A percentile compares a stretch with the other conserved stretches of the same genome.
Evolutionary conservation across 2,113 vertebrate species (phyloP).

Genomic region (Aramus guarauna): DNA sequence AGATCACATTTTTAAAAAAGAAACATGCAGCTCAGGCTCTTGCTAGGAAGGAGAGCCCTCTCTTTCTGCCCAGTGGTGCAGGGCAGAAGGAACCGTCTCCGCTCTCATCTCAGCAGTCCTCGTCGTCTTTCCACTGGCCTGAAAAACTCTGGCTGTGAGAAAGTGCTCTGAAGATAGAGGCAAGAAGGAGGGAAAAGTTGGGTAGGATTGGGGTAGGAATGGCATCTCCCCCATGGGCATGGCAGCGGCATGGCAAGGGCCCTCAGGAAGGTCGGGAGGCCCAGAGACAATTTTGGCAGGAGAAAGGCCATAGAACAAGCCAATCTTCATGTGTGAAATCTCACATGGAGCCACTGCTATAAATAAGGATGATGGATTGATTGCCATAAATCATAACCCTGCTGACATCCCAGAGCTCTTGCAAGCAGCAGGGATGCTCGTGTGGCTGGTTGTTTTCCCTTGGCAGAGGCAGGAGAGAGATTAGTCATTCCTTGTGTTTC

Average conservation of each 20-base stretch:
- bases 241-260: background rate
- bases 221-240: background rate
- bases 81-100: background rate
- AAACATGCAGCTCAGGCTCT: background rate
- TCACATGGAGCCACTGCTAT: background rate
- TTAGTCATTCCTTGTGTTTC: slow-evolving; percentile 14
- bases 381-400: slow-evolving; percentile 33
- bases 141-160: background rate
- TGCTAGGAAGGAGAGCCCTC: background rate
- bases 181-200: background rate
- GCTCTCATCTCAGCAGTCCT: background rate
- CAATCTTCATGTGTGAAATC: background rate
- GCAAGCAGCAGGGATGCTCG: background rate
- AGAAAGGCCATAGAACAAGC: background rate
- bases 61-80: background rate
- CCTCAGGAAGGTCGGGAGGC: background rate
- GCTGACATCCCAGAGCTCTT: slow-evolving; percentile 1
- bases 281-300: background rate
- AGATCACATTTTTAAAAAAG: background rate
- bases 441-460: slow-evolving; percentile 28
- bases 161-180: background rate
- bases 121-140: background rate
- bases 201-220: background rate
- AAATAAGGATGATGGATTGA: slow-evolving; percentile 9
- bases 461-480: slow-evolving; percentile 21